Evolutionary conservation across 2,888 invertebrate species (phyloP).

Genomic region (Agonopterix arenella): DNA sequence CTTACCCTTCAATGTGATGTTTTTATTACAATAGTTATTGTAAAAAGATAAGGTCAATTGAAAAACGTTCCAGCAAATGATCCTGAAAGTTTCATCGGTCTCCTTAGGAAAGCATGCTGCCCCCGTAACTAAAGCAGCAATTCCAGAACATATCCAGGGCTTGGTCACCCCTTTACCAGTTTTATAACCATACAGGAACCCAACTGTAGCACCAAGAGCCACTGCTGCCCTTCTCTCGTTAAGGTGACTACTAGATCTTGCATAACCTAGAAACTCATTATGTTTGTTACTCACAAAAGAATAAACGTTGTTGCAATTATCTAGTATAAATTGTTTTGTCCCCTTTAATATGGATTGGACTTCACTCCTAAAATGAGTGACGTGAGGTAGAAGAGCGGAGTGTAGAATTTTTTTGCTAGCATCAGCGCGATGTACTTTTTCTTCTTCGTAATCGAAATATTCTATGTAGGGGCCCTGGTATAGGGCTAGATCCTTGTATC

Average conservation of each 20-base stretch:
- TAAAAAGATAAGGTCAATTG: conserved; percentile 13
- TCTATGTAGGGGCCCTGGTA: conserved; percentile 44
- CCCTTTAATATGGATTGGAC: conserved; percentile 12
- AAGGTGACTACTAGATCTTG: conserved; percentile 36
- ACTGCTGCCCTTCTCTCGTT: conserved; percentile 27
- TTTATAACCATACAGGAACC: conserved; percentile 14
- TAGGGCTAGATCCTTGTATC: conserved; percentile 44
- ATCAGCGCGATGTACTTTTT: conserved; percentile 29
- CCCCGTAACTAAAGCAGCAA: conserved; percentile 34
- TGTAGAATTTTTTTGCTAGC: conserved; percentile 35
- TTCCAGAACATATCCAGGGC: conserved; percentile 11
- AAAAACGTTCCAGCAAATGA: background rate
- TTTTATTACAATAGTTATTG: conserved; percentile 19
- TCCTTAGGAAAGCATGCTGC: conserved; percentile 48
- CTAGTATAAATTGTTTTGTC: conserved; percentile 11
- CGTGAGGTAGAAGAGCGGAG: conserved; percentile 32
- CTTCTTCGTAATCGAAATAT: conserved; percentile 37
- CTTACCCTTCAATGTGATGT: conserved; percentile 6
- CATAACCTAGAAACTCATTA: conserved; percentile 23
- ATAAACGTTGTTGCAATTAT: conserved; percentile 11
- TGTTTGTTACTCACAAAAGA: conserved; percentile 14
- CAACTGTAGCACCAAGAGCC: conserved; percentile 21
- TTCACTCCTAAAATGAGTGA: conserved; percentile 21
- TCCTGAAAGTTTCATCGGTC: conserved; percentile 40
- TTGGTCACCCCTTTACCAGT: background rate